phyloP scores from a whole-genome alignment of 2,888 invertebrate species.

The Athalia cordata region DNA sequence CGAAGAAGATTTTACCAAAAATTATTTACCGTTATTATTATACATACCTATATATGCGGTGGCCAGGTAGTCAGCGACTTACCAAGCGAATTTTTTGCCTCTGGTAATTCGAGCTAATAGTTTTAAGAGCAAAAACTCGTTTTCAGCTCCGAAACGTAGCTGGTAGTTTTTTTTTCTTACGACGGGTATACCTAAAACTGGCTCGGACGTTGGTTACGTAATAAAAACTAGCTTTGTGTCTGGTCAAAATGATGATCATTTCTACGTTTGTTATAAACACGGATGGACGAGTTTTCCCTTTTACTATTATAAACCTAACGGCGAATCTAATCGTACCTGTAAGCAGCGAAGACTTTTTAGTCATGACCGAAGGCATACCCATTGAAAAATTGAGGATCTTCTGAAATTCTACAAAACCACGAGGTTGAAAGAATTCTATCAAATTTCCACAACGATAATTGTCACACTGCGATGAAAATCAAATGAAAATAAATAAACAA shows the following conservation, averaged over 20 bases:
- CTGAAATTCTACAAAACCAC: too few species aligned
- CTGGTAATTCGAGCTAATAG: not conserved
- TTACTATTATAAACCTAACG: constrained; percentile 1
- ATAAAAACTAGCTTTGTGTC: constrained; percentile 15
- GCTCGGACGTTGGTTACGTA: constrained; percentile 12
- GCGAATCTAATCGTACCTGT: too few species aligned
- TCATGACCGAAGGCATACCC: too few species aligned
- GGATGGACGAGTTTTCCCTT: constrained; percentile 19
- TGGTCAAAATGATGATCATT: not conserved
- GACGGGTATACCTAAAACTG: constrained; percentile 5
- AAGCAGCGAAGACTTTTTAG: too few species aligned
- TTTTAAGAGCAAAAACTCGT: not conserved
- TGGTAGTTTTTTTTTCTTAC: not conserved
- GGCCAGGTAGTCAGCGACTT: too few species aligned
- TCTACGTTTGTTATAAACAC: not conserved
- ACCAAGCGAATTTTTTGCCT: not conserved
- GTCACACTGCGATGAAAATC: too few species aligned
- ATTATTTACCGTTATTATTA: too few species aligned
- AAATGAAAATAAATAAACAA: too few species aligned
- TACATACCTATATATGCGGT: not conserved
- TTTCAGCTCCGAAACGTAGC: not conserved
- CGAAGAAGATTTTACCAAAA: too few species aligned
- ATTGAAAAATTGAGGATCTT: not conserved
- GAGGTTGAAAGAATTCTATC: too few species aligned
- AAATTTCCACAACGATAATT: too few species aligned